Evolutionary conservation across 2,888 invertebrate species (phyloP), one percentile per base, ranked within the genome.

Genomic region (Aporophyla lueneburgensis): DNA sequence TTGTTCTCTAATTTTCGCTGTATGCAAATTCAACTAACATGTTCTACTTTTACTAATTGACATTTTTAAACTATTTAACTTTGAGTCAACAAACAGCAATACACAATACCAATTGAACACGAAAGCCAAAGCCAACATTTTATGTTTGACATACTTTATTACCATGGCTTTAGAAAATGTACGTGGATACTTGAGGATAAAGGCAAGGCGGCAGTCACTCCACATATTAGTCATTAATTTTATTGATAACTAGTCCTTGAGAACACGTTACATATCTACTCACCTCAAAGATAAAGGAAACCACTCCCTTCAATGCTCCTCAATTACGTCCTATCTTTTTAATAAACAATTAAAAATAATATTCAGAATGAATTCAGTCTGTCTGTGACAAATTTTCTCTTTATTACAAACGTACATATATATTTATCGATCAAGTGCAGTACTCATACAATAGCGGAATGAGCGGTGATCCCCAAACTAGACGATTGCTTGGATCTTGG

Each of bases 211-310:
- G 53, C n/a, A 58, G 27, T 61, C n/a, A 46, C 54, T 56, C 16
- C 54, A 46, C 33, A 46, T 56, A 40, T 84, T 70, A 84, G 59
- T 81, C 46, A 84, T 80, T 80, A 61, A 27, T 70, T 67, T 65
- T 62, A 81, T 66, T 62, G 80, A 73, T 73, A 69, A 84, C n/a
- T 24, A 21, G 56, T 73, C 81, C 81, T 81, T 81, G 80, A 80
- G 27, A 56, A 74, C 67, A 19, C 51, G 59, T 79, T 71, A 51
- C 21, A 54, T 63, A 76, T 33, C 58, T 62, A 58, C 33, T n/a
- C 49, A 54, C 59, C 56, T 80, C 56, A 56, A 54, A 79, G 80
- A 66, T 81, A 80, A 80, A 59, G 40, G 56, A 53, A 66, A 73
- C 71, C n/a, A 67, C 21, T 59, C 59, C n/a, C 51, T 54, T 59